A percentile compares a stretch with the other conserved stretches of the same genome.
These are phyloP conservation scores for Sinelater perroti DNA, from an alignment of 2,888 invertebrate genomes.

Conservation along the genomic window DNA sequence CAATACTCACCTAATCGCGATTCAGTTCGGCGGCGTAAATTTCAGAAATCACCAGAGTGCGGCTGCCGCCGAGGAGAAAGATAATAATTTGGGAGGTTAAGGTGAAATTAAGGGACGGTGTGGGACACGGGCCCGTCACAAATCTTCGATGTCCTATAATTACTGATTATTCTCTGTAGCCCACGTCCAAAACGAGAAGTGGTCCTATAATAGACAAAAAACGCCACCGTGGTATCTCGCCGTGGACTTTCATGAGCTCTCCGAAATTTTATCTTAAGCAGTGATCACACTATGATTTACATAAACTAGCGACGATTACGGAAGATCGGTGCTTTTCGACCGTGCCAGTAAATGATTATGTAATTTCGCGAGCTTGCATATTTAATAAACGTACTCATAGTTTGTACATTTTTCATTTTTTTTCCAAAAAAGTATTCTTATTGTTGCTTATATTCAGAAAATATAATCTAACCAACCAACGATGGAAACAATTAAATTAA, in stretches of 20 bases:
- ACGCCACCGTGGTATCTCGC: conserved; percentile 5
- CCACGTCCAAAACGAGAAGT: conserved; percentile 30
- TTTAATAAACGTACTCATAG: no score
- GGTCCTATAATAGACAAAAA: conserved; percentile 26
- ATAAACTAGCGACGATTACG: conserved; percentile 29
- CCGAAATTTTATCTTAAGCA: conserved; percentile 27
- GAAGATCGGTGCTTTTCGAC: no score
- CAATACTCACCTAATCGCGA: not conserved
- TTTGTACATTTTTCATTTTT: no score
- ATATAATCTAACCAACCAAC: no score
- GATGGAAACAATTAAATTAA: no score
- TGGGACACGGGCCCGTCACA: conserved; percentile 23
- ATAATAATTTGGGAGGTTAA: conserved; percentile 16
- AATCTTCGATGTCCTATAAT: conserved; percentile 27
- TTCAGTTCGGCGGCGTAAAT: no score
- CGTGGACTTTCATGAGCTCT: conserved; percentile 22
- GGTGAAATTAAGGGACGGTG: conserved; percentile 11
- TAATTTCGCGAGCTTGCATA: conserved; percentile 17
- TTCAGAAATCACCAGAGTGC: no score
- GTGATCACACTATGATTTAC: conserved; percentile 29
- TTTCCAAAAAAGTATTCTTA: no score
- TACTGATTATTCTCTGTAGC: conserved; percentile 26
- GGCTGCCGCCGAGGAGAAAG: conserved; percentile 17
- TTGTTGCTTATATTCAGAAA: no score
- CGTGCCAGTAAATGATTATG: conserved; percentile 13